phyloP scores from a whole-genome alignment of 2,113 vertebrate species.

The Sylvia atricapilla region DNA sequence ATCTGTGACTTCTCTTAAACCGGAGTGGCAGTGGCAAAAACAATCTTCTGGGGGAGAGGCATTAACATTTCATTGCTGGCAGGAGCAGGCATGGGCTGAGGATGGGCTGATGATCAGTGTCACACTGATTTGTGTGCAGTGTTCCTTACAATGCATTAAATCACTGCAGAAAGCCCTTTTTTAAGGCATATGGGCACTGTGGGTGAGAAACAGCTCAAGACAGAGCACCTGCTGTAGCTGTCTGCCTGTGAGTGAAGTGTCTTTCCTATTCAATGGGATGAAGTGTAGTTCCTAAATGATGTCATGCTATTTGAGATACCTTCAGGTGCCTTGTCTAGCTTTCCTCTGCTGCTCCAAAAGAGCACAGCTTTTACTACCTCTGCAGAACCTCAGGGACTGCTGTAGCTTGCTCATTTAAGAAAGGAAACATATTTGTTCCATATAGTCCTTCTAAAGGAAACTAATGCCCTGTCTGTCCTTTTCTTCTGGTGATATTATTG shows the following conservation, averaged over 20 bases:
- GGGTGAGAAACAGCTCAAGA: background rate
- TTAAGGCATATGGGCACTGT: background rate
- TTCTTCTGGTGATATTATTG: background rate
- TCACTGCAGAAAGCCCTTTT: background rate
- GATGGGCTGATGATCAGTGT: background rate
- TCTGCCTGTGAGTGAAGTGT: background rate
- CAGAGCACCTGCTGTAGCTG: background rate
- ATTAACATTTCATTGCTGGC: background rate
- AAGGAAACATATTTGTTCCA: background rate
- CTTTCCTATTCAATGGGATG: background rate
- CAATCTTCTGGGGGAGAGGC: background rate
- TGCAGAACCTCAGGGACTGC: background rate
- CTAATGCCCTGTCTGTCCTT: background rate
- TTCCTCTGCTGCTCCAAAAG: background rate
- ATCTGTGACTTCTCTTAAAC: background rate
- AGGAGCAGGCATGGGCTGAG: background rate
- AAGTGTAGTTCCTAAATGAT: background rate
- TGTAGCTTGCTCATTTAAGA: background rate
- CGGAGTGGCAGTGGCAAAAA: background rate
- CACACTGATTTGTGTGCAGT: fast-evolving
- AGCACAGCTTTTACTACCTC: background rate
- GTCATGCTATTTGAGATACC: background rate
- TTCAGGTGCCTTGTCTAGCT: background rate
- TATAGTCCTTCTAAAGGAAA: background rate
- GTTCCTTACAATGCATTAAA: background rate